phyloP scores from a whole-genome alignment of 2,797 vertebrate species.

The Melanotaenia pygmaea region DNA sequence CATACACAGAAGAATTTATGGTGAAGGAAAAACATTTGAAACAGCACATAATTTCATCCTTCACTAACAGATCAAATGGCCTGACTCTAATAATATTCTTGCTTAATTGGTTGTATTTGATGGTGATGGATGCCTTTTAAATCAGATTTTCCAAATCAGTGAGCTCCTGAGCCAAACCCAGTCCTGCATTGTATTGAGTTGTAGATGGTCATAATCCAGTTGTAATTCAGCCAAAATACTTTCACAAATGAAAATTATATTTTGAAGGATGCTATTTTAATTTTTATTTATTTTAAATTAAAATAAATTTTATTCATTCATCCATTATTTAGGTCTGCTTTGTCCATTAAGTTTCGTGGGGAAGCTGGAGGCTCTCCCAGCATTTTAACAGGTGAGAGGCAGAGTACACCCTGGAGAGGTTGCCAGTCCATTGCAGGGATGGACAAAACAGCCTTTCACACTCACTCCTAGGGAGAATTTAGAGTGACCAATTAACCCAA shows the following conservation, averaged over 20 bases:
- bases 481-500: too few relatives aligned
- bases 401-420: too few relatives aligned
- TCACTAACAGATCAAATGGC: constrained; percentile 1
- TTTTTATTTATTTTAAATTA: too few relatives aligned
- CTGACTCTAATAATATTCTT: constrained; percentile 10
- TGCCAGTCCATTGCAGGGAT: too few relatives aligned
- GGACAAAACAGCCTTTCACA: too few relatives aligned
- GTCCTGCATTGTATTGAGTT: constrained; percentile 14
- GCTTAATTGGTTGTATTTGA: constrained; percentile 14
- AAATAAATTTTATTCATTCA: too few relatives aligned
- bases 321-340: too few relatives aligned
- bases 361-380: too few relatives aligned
- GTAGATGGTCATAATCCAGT: constrained; percentile 8
- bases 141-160: constrained; percentile 20
- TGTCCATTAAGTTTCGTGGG: too few relatives aligned
- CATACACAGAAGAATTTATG: not conserved
- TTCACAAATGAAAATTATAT: constrained; percentile 14
- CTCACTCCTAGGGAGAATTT: too few relatives aligned
- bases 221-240: not conserved
- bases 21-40: not conserved
- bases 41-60: constrained; percentile 11
- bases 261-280: not conserved
- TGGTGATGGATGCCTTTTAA: constrained; percentile 16
- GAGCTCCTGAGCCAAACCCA: constrained; percentile 25
- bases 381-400: too few relatives aligned